Evolutionary conservation across 2,888 invertebrate species (phyloP), one percentile per base, ranked within the genome.

Genomic region (Gnatocerus cornutus): DNA sequence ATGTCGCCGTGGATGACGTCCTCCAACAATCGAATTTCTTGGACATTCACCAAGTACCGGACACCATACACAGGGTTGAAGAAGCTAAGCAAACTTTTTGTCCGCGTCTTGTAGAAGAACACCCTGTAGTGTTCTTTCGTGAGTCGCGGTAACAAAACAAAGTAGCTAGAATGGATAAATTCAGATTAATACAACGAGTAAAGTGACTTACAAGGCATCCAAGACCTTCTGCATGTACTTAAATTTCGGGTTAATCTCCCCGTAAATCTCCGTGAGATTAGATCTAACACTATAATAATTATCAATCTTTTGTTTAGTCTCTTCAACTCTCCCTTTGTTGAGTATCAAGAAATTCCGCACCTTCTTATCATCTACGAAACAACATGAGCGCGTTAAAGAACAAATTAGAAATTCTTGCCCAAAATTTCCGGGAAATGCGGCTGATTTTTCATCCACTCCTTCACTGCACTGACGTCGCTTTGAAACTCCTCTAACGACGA

Each of bases 261-360:
- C 39, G 13, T 14, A 55, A 14, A 55, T 33, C 13, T 55, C 55
- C 8, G 39, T 37, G 9, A 55, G 14, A 2, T 6, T 13, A 4
- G n/a, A 9, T 5, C 55, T 30, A 16, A 55, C 21, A 4, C 39
- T 55, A 9, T 55, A 55, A 21, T 55, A 55, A n/a, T 33, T 55
- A n/a, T 55, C 55, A n/a, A 55, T 55, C 39, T 55, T 55, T 55
- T 39, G 37, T 16, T 55, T 55, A 4, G 12, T 39, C 13, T 13
- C 8, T 33, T 55, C 55, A 9, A 55, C 37, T n/a, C 39, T 55
- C 0, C 55, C 55, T 14, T 55, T 55, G 7, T 55, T 55, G 5
- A 39, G 21, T 2, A 55, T 55, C 1, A 55, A 14, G n/a, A 55
- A 55, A n/a, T 55, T 55, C n/a, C 10, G 7, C 13, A 55, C 37